A percentile compares a stretch with the other conserved stretches of the same genome.
These are phyloP conservation scores for Mesocricetus auratus DNA, from an alignment of 2,113 vertebrate genomes.

Conservation along the genomic window DNA sequence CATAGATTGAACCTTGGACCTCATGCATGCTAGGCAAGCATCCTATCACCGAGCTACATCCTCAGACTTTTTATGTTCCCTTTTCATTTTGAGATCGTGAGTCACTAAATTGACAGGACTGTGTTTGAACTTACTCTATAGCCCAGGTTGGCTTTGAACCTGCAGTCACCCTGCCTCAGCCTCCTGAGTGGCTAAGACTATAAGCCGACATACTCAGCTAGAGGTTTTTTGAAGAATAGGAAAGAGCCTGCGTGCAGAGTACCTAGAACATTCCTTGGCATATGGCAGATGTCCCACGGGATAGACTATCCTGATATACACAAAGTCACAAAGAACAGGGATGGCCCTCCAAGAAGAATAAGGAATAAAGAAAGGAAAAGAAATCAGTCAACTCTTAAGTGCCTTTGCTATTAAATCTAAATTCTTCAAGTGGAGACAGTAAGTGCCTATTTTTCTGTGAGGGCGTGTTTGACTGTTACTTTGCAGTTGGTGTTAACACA, in stretches of 20 bases:
- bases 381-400: neutral
- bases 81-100: neutral
- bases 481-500: slow-evolving; percentile 30
- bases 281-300: neutral
- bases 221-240: neutral
- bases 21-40: neutral
- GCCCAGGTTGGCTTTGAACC: neutral
- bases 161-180: neutral
- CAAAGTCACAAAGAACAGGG: neutral
- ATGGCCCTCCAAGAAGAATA: neutral
- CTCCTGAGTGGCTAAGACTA: neutral
- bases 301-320: neutral
- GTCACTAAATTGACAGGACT: neutral
- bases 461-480: neutral
- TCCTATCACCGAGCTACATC: neutral
- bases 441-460: slow-evolving; percentile 26
- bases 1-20: neutral
- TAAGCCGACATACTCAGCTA: neutral
- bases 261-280: neutral
- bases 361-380: neutral
- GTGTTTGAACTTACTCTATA: neutral
- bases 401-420: slow-evolving; percentile 25
- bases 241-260: neutral
- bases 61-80: neutral
- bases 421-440: neutral